phyloP scores from a whole-genome alignment of 2,113 vertebrate species.

The Scomber scombrus region DNA sequence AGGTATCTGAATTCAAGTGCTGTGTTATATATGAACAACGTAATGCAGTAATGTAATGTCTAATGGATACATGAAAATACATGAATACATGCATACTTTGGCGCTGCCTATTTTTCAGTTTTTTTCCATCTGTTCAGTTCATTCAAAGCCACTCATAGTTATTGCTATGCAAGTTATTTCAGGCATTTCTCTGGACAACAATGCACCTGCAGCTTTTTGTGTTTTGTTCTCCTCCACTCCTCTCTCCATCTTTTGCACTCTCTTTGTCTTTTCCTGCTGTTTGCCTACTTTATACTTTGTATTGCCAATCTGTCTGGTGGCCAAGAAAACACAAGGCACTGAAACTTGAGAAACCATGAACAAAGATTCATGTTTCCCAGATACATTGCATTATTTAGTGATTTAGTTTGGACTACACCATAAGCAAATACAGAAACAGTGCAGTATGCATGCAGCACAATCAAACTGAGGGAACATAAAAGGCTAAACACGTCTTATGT shows the following conservation, averaged over 20 bases:
- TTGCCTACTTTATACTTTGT: not conserved
- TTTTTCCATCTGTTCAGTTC: not conserved
- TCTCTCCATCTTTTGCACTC: not conserved
- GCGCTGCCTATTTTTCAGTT: not conserved
- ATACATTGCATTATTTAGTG: not conserved
- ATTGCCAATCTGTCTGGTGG: not conserved
- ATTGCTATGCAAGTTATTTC: not conserved
- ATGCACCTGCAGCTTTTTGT: constrained; percentile 39
- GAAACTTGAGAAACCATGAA: constrained; percentile 13
- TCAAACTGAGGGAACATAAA: no score
- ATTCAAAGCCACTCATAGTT: not conserved
- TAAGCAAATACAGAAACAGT: not conserved
- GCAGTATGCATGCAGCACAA: not conserved
- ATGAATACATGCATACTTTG: no score
- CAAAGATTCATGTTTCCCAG: not conserved
- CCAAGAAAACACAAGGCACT: not conserved
- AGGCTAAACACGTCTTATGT: no score
- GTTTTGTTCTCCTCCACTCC: not conserved
- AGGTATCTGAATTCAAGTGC: not conserved
- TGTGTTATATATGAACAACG: no score
- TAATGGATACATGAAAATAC: no score
- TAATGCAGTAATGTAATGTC: no score
- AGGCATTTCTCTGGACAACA: constrained; percentile 7
- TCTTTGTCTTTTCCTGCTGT: constrained; percentile 7
- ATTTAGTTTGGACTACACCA: not conserved